Percentiles rank a stretch among this genome's conserved stretches.
phyloP scores from a whole-genome alignment of 2,888 invertebrate genomes.

The Leptinotarsa peninsularis region DNA sequence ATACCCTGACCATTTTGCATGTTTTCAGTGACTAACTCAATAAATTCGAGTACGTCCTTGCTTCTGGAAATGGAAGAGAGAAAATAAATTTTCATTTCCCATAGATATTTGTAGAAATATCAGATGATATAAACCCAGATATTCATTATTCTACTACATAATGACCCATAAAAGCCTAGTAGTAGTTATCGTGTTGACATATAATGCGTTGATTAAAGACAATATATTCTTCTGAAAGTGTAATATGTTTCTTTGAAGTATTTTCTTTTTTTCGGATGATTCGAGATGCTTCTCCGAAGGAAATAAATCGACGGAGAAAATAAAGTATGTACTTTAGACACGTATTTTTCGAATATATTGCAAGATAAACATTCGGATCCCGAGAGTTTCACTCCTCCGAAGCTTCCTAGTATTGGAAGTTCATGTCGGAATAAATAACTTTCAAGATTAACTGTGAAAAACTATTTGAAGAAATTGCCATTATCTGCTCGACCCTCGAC shows the following conservation, averaged over 20 bases:
- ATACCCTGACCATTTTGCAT: too few relatives aligned
- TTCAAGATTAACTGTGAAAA: neutral
- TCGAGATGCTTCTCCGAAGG: neutral
- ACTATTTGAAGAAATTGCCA: neutral
- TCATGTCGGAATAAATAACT: neutral
- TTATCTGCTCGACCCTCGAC: neutral
- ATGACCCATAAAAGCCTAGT: neutral
- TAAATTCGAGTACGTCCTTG: too few relatives aligned
- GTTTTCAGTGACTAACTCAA: too few relatives aligned
- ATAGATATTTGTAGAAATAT: neutral
- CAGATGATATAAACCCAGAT: neutral
- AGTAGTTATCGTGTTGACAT: neutral
- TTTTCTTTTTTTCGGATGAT: neutral
- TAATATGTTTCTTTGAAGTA: constrained; percentile 16
- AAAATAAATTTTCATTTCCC: neutral
- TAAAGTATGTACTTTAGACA: constrained; percentile 6
- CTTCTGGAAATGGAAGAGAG: too few relatives aligned
- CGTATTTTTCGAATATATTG: constrained; percentile 10
- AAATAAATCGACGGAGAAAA: neutral
- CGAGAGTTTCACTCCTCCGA: neutral
- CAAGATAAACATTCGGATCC: neutral
- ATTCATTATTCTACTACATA: neutral
- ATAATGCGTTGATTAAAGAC: constrained; percentile 1
- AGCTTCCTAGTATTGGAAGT: constrained; percentile 1
- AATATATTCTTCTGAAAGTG: constrained; percentile 1